Percentiles rank a stretch among this genome's conserved stretches.
Conservation (phyloP, 2,797 vertebrate species). For the Notolepis coatsorum region DNA sequence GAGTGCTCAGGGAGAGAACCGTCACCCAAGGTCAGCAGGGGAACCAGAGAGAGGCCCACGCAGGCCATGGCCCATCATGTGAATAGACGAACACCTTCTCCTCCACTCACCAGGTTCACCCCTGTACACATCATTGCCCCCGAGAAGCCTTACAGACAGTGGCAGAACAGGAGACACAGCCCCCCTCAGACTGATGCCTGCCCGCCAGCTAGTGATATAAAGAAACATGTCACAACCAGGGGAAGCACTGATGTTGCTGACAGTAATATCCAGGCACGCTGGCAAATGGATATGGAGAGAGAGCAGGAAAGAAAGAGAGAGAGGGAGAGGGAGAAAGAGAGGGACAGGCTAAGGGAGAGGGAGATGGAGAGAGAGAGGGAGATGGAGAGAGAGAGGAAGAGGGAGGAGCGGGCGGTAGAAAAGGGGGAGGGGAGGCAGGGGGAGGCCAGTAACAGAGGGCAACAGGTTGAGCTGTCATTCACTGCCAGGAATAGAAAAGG, state of each 20-base stretch:
- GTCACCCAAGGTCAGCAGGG: slow-evolving; percentile 38
- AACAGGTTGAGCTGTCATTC: slow-evolving; percentile 93
- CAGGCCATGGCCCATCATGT: slow-evolving; percentile 62
- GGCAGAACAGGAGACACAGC: slow-evolving; percentile 62
- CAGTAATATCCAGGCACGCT: slow-evolving; percentile 72
- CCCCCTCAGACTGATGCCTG: slow-evolving; percentile 58
- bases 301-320: slow-evolving; percentile 18
- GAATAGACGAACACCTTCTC: slow-evolving; percentile 69
- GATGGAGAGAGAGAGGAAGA: slow-evolving; percentile 65
- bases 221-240: slow-evolving; percentile 65
- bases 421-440: slow-evolving; percentile 73
- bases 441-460: slow-evolving; percentile 81
- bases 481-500: slow-evolving; percentile 90
- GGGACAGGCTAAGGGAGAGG: slow-evolving; percentile 49
- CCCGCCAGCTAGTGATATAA: slow-evolving; percentile 57
- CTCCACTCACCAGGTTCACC: slow-evolving; percentile 77
- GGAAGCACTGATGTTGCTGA: slow-evolving; percentile 71
- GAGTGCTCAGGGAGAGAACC: slow-evolving; percentile 39
- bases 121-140: slow-evolving; percentile 77
- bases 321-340: slow-evolving; percentile 41
- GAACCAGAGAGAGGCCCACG: slow-evolving; percentile 47
- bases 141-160: slow-evolving; percentile 72
- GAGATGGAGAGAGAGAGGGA: slow-evolving; percentile 50
- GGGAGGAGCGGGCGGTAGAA: slow-evolving; percentile 70
- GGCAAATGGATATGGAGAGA: slow-evolving; percentile 69